Evolutionary conservation across 2,888 invertebrate genomes (phyloP).

Genomic region (Neuroscelio doddi): DNA sequence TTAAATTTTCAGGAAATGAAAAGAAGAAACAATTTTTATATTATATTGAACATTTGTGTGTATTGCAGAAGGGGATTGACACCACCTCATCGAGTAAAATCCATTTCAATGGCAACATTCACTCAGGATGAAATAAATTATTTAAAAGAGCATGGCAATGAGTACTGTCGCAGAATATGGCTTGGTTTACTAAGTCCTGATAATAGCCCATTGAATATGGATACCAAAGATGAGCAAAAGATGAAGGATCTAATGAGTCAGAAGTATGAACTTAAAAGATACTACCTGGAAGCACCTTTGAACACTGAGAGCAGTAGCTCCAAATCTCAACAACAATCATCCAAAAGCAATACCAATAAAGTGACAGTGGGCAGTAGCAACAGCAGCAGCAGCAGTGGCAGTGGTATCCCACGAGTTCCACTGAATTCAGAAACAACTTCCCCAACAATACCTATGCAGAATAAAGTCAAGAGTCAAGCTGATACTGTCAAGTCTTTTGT

Average conservation of each 20-base stretch:
- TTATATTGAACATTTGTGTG: background rate
- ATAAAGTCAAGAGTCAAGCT: slow-evolving; percentile 48
- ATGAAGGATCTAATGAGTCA: slow-evolving; percentile 94
- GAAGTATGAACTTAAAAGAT: slow-evolving; percentile 95
- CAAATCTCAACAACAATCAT: slow-evolving; percentile 41
- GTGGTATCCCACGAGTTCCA: slow-evolving; percentile 62
- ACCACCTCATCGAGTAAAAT: slow-evolving; percentile 98
- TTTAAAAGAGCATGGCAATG: slow-evolving; percentile 91
- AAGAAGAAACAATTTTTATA: too few species aligned
- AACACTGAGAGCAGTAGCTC: slow-evolving; percentile 46
- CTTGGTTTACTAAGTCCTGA: slow-evolving; percentile 88
- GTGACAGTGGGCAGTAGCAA: slow-evolving; percentile 40
- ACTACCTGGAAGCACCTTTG: slow-evolving; percentile 71
- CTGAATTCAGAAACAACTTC: slow-evolving; percentile 54
- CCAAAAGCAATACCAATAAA: slow-evolving; percentile 51
- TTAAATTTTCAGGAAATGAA: too few species aligned
- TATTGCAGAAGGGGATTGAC: slow-evolving; percentile 93
- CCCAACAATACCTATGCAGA: slow-evolving; percentile 48
- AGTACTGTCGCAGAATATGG: slow-evolving; percentile 94
- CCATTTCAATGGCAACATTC: slow-evolving; percentile 98
- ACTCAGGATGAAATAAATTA: slow-evolving; percentile 95
- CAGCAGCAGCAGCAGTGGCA: slow-evolving; percentile 23
- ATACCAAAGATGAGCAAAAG: slow-evolving; percentile 89
- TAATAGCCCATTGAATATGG: slow-evolving; percentile 62
- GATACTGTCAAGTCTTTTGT: slow-evolving; percentile 61